Evolutionary conservation across 2,113 vertebrate genomes (phyloP), one percentile per base, ranked within the genome.

Genomic region (Catharus fuscescens): DNA sequence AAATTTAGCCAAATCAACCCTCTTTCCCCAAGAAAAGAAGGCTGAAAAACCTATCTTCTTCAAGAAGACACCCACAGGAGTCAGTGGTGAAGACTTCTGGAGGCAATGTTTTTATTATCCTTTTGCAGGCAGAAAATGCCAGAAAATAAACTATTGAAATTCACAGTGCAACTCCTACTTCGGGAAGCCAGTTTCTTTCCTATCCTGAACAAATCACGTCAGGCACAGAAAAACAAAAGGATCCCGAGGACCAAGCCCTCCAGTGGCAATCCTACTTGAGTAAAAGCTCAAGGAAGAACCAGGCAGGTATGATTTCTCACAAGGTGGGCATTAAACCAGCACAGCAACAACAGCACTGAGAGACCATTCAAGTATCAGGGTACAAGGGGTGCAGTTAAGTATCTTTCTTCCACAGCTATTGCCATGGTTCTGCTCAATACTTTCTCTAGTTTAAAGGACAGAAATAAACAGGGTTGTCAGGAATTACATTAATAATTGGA

Each of bases 101-200:
- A 21, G 73, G 81, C 74, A 45, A 56, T 23, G 14, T 65, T 88
- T 90, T 82, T 76, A 80, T 93, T 38, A 77, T 61, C 16, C 28
- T 61, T 69, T 34, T 48, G 40, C 67, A 92, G 74, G 10, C 67
- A 88, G 34, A 79, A 93, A 65, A 45, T 34, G 44, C 53, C 90
- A 80, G 87, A 72, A 93, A 45, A 82, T n/a, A 61, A 72, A 20
- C 31, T 82, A 82, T 31, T 94, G 62, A 93, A 93, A 96, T 90
- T 82, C 74, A 76, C 6, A 48, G 61, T 12, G 15, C 74, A 93
- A 23, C 53, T 92, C 36, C 48, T 48, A 24, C 59, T 83, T 87
- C 10, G 3, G 9, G 25, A 87, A 85, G 66, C n/a, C 28, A 18
- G 48, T 32, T 76, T 65, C 62, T 65, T 64, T 69, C n/a, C 45